phyloP scores from a whole-genome alignment of 1,140 invertebrate genomes.

The Bombus picipes region DNA sequence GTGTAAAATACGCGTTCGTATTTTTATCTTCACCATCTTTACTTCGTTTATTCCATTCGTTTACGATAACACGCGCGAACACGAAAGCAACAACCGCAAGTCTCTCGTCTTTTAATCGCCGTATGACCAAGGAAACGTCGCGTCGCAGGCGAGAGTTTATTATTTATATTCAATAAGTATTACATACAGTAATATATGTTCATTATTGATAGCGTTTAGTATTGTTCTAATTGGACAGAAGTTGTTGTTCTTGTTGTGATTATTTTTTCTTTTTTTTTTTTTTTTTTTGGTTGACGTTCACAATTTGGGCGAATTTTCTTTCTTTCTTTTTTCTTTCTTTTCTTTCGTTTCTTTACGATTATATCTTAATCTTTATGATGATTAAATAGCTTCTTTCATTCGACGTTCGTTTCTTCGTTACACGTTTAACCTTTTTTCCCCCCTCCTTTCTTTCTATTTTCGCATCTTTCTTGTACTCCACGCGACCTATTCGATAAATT shows the following conservation, averaged over 20 bases:
- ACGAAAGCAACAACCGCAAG: not conserved
- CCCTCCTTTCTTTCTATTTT: not conserved
- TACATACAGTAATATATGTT: conserved; percentile 75
- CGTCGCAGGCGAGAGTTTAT: conserved; percentile 59
- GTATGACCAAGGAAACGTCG: conserved; percentile 61
- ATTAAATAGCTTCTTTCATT: not conserved
- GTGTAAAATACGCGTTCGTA: not conserved
- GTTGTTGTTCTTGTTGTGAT: conserved; percentile 66
- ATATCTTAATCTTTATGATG: not conserved
- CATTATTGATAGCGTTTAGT: conserved; percentile 76
- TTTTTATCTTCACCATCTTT: not conserved
- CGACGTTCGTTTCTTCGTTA: not conserved
- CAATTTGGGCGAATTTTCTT: conserved; percentile 74
- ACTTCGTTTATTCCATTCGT: no score
- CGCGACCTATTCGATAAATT: conserved; percentile 56
- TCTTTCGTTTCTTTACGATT: conserved; percentile 52
- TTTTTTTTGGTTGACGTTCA: conserved; percentile 45
- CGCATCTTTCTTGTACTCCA: not conserved
- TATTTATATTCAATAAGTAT: conserved; percentile 78
- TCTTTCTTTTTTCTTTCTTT: conserved; percentile 24
- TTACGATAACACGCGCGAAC: not conserved
- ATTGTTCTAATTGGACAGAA: conserved; percentile 82
- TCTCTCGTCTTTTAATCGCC: conserved; percentile 36
- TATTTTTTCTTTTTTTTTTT: conserved; percentile 28
- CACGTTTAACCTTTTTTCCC: not conserved